Evolutionary conservation across 2,113 vertebrate species (phyloP).

Genomic region (Larimichthys crocea): DNA sequence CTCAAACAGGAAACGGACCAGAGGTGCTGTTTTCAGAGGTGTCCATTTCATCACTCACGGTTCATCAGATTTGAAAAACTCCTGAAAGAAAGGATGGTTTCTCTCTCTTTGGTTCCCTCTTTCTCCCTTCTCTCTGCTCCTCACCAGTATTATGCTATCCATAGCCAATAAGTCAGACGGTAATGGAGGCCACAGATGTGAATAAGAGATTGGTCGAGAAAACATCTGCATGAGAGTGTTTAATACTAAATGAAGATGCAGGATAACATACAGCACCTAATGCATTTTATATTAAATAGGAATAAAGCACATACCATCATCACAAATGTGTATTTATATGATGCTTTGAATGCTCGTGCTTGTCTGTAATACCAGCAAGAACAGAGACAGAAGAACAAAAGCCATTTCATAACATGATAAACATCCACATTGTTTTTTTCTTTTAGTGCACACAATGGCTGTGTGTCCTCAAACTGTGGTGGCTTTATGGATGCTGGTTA

Average conservation of each 20-base stretch:
- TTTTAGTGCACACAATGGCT: neutral
- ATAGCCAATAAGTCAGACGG: neutral
- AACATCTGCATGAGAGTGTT: neutral
- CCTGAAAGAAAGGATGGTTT: neutral
- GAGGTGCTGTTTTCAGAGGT: slow-evolving; percentile 5
- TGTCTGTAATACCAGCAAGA: neutral
- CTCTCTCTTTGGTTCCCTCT: neutral
- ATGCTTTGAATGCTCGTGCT: neutral
- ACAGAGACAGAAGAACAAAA: neutral
- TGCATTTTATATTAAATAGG: neutral
- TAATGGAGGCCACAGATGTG: neutral
- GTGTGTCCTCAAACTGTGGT: neutral
- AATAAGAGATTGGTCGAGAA: neutral
- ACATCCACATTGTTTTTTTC: neutral
- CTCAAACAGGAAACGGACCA: neutral
- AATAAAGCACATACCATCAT: neutral
- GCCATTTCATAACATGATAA: neutral
- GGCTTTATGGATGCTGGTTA: neutral
- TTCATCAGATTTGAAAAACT: slow-evolving; percentile 2
- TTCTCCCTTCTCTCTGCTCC: neutral
- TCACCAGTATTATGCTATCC: neutral
- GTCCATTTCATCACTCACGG: neutral
- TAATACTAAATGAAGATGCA: too few relatives aligned
- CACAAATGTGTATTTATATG: neutral
- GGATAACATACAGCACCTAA: neutral